Evolutionary conservation across 1,140 invertebrate species (phyloP).

Genomic region (Sipha flava): DNA sequence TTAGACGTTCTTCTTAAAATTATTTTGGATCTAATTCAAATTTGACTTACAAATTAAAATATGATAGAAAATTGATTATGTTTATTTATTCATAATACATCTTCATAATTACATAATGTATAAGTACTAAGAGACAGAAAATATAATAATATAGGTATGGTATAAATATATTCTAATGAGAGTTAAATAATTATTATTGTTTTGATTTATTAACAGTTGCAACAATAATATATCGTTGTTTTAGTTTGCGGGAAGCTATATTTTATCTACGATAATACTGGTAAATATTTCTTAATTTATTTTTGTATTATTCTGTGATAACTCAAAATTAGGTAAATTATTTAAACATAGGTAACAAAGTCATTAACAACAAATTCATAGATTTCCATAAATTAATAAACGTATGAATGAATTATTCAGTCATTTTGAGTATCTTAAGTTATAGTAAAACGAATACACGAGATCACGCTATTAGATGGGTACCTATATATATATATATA

Average conservation of each 20-base stretch:
- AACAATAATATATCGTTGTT: no score
- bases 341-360: not conserved
- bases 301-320: not conserved
- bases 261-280: not conserved
- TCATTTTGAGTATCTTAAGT: not conserved
- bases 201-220: not conserved
- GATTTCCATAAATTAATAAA: not conserved
- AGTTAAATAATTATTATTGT: not conserved
- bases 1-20: no score
- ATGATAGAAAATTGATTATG: not conserved
- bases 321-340: not conserved
- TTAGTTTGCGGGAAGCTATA: no score
- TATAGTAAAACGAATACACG: not conserved
- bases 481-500: no score
- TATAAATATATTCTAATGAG: not conserved
- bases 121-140: not conserved
- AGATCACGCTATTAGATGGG: no score
- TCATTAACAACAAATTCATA: slow-evolving; percentile 7
- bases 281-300: not conserved
- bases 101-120: not conserved
- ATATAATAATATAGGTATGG: no score
- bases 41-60: no score
- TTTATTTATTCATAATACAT: no score
- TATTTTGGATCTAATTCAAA: no score
- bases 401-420: slow-evolving; percentile 2